Evolutionary conservation across 2,113 vertebrate genomes (phyloP).

Genomic region (Tragelaphus scriptus): DNA sequence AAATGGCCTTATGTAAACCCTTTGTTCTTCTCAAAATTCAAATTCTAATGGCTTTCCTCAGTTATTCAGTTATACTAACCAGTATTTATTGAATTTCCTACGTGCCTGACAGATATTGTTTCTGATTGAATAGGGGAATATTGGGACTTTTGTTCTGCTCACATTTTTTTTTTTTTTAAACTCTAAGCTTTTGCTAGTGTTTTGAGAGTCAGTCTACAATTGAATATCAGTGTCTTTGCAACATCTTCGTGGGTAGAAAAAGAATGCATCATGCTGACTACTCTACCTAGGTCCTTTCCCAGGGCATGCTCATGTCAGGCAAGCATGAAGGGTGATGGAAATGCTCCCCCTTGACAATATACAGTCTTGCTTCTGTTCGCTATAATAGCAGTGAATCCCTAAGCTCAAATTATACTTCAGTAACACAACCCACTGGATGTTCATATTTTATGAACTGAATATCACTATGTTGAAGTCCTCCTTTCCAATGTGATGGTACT

Average conservation of each 20-base stretch:
- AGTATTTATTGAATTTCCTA: background rate
- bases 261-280: background rate
- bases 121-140: background rate
- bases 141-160: background rate
- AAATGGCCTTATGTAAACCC: background rate
- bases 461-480: background rate
- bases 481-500: background rate
- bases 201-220: background rate
- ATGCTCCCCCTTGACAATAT: background rate
- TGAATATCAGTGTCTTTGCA: fast-evolving
- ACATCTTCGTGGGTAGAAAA: background rate
- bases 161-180: background rate
- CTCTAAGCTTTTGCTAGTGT: background rate
- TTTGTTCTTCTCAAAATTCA: background rate
- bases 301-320: background rate
- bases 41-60: background rate
- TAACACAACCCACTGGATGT: background rate
- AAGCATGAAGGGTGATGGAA: background rate
- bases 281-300: background rate
- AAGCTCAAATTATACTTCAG: background rate
- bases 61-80: background rate
- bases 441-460: background rate
- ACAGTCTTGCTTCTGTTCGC: background rate
- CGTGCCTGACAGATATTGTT: background rate
- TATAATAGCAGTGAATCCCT: background rate